Conservation (phyloP, 1,140 invertebrate species). For the Neodiprion pinetum region DNA sequence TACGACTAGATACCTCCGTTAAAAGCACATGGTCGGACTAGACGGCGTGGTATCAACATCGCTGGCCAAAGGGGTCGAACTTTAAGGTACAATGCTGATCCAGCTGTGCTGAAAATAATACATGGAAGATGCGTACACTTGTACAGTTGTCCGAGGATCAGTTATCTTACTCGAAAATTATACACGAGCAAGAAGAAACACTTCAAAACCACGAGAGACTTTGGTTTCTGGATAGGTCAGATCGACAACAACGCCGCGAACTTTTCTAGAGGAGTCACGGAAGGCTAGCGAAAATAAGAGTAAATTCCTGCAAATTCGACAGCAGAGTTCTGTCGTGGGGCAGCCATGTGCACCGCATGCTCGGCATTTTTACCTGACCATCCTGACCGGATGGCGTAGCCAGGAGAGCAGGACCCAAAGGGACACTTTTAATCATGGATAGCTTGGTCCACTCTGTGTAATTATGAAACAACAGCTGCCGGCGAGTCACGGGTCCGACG, state of each 20-base stretch:
- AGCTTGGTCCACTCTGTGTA: slow-evolving; percentile 10
- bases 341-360: not conserved
- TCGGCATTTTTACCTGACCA: not conserved
- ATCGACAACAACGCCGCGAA: not conserved
- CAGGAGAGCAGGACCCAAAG: slow-evolving; percentile 1
- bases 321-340: not conserved
- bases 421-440: slow-evolving; percentile 13
- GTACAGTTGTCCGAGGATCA: no score
- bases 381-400: not conserved
- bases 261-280: not conserved
- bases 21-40: no score
- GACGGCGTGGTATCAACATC: no score
- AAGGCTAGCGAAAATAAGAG: not conserved
- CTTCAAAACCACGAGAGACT: no score
- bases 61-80: no score
- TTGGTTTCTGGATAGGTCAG: no score
- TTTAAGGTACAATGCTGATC: no score
- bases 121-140: no score
- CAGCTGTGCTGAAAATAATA: no score
- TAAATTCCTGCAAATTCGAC: not conserved
- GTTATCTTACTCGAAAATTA: no score
- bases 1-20: no score
- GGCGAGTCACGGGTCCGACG: not conserved
- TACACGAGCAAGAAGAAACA: no score
- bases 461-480: slow-evolving; percentile 13